Conservation (phyloP, 2,888 invertebrate genomes). For the Tridacna gigas region DNA sequence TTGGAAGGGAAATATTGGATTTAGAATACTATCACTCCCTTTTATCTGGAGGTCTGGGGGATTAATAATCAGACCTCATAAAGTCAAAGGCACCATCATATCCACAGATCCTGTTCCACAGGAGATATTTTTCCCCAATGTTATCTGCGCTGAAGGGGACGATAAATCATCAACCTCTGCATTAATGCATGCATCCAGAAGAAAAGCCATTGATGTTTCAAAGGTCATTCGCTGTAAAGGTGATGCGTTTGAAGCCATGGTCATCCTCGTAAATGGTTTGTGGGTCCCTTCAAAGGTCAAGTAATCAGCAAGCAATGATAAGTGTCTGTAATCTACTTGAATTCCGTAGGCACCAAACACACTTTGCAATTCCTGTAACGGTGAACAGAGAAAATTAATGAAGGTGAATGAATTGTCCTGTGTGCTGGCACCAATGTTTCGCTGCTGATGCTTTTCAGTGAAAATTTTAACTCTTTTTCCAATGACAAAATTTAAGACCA, state of each 20-base stretch:
- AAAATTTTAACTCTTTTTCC: too few relatives aligned
- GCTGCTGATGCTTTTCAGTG: too few relatives aligned
- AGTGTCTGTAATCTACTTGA: constrained; percentile 96
- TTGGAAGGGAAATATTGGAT: too few relatives aligned
- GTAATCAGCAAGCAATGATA: constrained; percentile 97
- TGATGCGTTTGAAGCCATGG: constrained; percentile 95
- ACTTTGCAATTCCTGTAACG: constrained; percentile 92
- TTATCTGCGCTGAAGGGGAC: constrained; percentile 94
- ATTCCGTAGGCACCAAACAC: constrained; percentile 99
- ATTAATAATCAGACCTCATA: not conserved
- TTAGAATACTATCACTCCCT: too few relatives aligned
- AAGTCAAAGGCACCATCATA: constrained; percentile 71
- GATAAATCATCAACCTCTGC: constrained; percentile 90
- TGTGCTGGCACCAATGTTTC: too few relatives aligned
- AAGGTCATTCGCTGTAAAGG: constrained; percentile 99
- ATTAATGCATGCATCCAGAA: constrained; percentile 91
- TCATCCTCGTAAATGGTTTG: constrained; percentile 94
- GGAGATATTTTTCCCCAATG: constrained; percentile 92
- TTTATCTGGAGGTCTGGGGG: too few relatives aligned
- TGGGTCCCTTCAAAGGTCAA: constrained; percentile 98
- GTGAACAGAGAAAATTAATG: not conserved
- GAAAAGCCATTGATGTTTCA: constrained; percentile 95
- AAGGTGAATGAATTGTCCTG: too few relatives aligned
- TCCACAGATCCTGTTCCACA: constrained; percentile 93
- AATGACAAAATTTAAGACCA: too few relatives aligned